These are phyloP conservation scores for Xylota segnis DNA, from an alignment of 2,888 invertebrate species.

Conservation along the genomic window DNA sequence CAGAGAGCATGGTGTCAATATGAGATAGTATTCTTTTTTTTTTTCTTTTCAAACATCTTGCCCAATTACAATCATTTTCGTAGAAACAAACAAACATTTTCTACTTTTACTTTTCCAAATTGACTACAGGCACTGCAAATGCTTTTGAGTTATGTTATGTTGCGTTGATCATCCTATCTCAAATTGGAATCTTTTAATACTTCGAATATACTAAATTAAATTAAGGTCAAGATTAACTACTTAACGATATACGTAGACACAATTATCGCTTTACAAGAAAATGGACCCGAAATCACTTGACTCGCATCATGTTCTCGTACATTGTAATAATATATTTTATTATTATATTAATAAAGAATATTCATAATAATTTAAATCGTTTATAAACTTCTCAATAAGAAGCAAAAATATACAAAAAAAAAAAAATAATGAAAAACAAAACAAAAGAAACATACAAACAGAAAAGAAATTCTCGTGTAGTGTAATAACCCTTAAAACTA, in stretches of 20 bases:
- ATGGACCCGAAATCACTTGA: conserved; percentile 20
- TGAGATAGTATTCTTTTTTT: conserved; percentile 19
- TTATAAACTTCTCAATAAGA: conserved; percentile 62
- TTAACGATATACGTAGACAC: conserved; percentile 16
- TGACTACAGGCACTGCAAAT: conserved; percentile 15
- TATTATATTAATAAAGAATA: conserved; percentile 67
- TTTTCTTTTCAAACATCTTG: conserved; percentile 29
- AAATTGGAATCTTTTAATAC: conserved; percentile 6
- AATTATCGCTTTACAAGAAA: conserved; percentile 18
- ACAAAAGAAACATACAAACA: too few species aligned
- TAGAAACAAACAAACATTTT: not conserved
- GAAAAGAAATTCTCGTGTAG: conserved; percentile 56
- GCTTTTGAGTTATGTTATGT: conserved; percentile 12
- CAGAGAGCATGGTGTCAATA: conserved; percentile 46
- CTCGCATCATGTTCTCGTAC: conserved; percentile 50
- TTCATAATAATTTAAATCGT: conserved; percentile 62
- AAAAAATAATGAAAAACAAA: too few species aligned
- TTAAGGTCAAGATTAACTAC: conserved; percentile 18
- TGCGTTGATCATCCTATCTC: not conserved
- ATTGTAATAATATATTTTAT: conserved; percentile 69
- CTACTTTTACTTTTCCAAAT: conserved; percentile 15
- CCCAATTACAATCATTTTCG: conserved; percentile 29
- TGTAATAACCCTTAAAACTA: conserved; percentile 63
- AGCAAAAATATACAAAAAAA: conserved; percentile 49
- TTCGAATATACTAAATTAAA: conserved; percentile 29